Evolutionary conservation across 2,797 vertebrate species (phyloP).

Genomic region (Remorina albescens): DNA sequence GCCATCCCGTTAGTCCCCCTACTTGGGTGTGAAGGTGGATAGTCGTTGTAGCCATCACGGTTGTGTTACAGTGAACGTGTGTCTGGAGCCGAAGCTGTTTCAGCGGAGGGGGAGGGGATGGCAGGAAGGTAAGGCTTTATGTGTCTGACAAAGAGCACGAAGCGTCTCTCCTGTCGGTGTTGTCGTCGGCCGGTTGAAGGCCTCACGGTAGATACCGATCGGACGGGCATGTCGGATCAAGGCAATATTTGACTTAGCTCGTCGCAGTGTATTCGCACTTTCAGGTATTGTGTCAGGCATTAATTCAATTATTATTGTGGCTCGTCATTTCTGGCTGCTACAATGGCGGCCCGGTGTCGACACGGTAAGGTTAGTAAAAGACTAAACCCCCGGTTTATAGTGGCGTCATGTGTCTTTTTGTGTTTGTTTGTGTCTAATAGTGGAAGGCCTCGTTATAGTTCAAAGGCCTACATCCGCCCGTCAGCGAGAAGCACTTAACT

Average conservation of each 20-base stretch:
- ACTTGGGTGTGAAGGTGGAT: neutral
- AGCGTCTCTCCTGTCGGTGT: constrained; percentile 73
- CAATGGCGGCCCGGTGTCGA: constrained; percentile 34
- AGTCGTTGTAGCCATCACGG: neutral
- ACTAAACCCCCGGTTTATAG: neutral
- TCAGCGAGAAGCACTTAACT: neutral
- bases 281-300: neutral
- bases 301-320: constrained; percentile 27
- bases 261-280: no score
- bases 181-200: constrained; percentile 21
- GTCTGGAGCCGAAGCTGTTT: constrained; percentile 89
- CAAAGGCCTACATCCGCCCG: constrained; percentile 27
- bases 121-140: constrained; percentile 94
- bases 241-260: neutral
- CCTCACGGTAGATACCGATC: constrained; percentile 23
- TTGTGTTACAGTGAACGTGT: constrained; percentile 66
- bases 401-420: neutral
- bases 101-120: constrained; percentile 85
- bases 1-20: neutral
- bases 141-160: constrained; percentile 90
- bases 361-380: neutral
- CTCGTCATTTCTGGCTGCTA: neutral
- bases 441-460: constrained; percentile 39
- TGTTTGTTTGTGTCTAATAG: neutral
- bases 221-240: constrained; percentile 11